Conservation (phyloP, 1,140 invertebrate genomes). For the Aphaenogaster ashmeadi region DNA sequence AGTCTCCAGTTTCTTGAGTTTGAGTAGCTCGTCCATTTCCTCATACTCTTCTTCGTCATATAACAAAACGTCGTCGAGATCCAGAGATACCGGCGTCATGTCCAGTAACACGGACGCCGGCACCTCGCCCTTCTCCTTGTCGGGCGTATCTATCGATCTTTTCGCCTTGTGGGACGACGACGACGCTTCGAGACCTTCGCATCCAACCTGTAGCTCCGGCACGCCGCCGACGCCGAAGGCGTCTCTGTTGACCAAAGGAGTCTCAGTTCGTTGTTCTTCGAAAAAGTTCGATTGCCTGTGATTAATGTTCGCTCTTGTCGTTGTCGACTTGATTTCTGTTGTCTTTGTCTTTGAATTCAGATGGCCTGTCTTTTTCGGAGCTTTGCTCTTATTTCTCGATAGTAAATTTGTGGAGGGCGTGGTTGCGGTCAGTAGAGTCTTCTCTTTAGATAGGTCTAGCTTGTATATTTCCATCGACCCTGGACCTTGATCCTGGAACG, state of each 20-base stretch:
- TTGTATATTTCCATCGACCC: constrained; percentile 79
- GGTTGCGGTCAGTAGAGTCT: constrained; percentile 51
- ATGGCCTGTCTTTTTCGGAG: constrained; percentile 68
- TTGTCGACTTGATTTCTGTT: constrained; percentile 48
- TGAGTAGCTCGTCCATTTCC: constrained; percentile 81
- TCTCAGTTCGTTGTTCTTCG: constrained; percentile 62
- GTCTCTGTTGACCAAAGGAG: constrained; percentile 41
- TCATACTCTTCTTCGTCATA: constrained; percentile 72
- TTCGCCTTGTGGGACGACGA: constrained; percentile 46
- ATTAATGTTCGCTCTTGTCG: constrained; percentile 4
- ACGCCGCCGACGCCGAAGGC: constrained; percentile 74
- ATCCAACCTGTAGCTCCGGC: constrained; percentile 83
- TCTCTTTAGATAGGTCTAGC: constrained; percentile 73
- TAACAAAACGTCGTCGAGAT: constrained; percentile 69
- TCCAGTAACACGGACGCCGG: constrained; percentile 34
- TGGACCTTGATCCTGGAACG: constrained; percentile 78
- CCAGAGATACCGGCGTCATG: constrained; percentile 72
- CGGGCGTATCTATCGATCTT: constrained; percentile 62
- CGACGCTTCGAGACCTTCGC: constrained; percentile 77
- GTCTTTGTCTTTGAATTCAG: constrained; percentile 48
- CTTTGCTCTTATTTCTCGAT: constrained; percentile 69
- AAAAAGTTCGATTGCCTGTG: constrained; percentile 69
- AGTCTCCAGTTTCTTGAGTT: constrained; percentile 73
- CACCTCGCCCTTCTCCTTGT: constrained; percentile 12
- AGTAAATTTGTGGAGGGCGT: not conserved